A percentile compares a stretch with the other conserved stretches of the same genome.
Conservation (phyloP, 2,113 vertebrate species). For the Spea multiplicata region DNA sequence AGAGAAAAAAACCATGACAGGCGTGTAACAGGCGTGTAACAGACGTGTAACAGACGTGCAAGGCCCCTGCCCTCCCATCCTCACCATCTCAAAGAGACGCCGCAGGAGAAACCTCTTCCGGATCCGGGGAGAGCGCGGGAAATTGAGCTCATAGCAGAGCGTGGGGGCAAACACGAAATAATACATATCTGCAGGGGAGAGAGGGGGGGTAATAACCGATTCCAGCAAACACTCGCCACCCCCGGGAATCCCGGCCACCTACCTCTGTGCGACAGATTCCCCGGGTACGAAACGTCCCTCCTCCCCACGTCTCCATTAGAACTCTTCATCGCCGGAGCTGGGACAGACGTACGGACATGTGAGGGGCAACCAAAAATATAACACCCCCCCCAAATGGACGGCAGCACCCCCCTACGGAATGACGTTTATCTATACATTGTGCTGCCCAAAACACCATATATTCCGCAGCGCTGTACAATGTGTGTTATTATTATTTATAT, state of each 20-base stretch:
- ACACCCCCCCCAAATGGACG: too few species aligned
- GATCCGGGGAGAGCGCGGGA: conserved; percentile 82
- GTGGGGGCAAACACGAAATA: conserved; percentile 86
- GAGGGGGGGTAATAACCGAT: background rate
- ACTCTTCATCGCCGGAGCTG: conserved; percentile 66
- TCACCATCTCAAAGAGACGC: conserved; percentile 86
- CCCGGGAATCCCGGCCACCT: background rate
- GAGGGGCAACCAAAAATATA: background rate
- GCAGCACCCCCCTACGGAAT: too few species aligned
- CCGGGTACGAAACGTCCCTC: conserved; percentile 71
- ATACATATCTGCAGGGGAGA: conserved; percentile 72
- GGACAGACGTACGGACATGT: background rate
- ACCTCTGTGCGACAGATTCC: conserved; percentile 84
- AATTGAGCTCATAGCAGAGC: conserved; percentile 89
- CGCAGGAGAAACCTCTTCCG: conserved; percentile 84
- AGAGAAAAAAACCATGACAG: too few species aligned
- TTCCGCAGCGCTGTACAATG: too few species aligned
- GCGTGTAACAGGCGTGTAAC: too few species aligned
- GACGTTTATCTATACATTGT: too few species aligned
- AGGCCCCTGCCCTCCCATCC: conserved; percentile 25
- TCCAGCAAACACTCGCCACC: background rate
- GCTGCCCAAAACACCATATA: too few species aligned
- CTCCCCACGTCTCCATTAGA: conserved; percentile 63
- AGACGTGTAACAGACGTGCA: background rate
- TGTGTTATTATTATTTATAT: too few species aligned